Conservation (phyloP, 2,113 vertebrate genomes). For the Toxotes jaculatrix region DNA sequence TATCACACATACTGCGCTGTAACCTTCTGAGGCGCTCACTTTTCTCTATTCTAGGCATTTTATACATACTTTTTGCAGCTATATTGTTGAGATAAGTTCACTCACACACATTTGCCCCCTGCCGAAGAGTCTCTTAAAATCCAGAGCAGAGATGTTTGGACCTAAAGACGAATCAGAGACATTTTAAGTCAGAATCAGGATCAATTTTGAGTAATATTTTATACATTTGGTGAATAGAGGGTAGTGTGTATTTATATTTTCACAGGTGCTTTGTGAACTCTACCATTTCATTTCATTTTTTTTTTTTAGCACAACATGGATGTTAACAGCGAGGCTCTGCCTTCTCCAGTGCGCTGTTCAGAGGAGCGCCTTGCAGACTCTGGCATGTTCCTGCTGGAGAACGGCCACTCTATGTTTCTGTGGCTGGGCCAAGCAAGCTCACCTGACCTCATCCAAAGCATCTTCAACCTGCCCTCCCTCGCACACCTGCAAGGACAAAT, state of each 20-base stretch:
- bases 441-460: conserved; percentile 90
- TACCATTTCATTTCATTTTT: background rate
- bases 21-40: background rate
- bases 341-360: conserved; percentile 88
- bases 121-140: background rate
- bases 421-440: conserved; percentile 91
- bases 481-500: conserved; percentile 87
- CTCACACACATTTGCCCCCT: too few species aligned
- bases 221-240: background rate
- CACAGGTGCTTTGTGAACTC: too few species aligned
- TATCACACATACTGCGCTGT: background rate
- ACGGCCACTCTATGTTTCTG: conserved; percentile 89
- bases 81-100: background rate
- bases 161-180: too few species aligned
- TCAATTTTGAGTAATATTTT: background rate
- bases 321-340: conserved; percentile 75
- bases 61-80: background rate
- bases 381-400: conserved; percentile 91
- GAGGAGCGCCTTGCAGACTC: conserved; percentile 90
- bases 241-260: background rate
- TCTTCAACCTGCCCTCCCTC: conserved; percentile 92
- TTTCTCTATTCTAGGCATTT: background rate
- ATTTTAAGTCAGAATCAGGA: background rate
- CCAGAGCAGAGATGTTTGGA: too few species aligned
- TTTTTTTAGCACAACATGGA: conserved; percentile 88